These are phyloP conservation scores for Phymatocera aterrima DNA, from an alignment of 2,888 invertebrate species.

Conservation along the genomic window DNA sequence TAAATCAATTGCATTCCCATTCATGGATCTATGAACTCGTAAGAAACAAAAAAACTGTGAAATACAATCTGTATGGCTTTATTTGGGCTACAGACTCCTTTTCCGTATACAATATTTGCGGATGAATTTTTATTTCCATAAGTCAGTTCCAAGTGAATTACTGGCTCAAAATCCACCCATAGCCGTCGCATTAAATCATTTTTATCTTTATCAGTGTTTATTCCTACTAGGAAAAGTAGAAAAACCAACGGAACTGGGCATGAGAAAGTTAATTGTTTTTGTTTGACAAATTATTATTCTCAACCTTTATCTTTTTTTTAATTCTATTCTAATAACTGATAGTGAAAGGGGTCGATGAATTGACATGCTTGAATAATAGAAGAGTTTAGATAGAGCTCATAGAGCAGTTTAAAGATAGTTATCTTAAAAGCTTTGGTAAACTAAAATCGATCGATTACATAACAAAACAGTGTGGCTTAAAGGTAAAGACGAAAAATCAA, in stretches of 20 bases:
- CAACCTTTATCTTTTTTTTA: not conserved
- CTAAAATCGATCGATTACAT: not conserved
- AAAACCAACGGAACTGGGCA: not conserved
- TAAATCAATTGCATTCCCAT: not conserved
- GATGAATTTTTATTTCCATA: slow-evolving; percentile 28
- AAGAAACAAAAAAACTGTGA: not conserved
- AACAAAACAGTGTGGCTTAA: not conserved
- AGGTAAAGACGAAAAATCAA: slow-evolving; percentile 10
- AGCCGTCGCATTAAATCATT: not conserved
- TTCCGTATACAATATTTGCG: not conserved
- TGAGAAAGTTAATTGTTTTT: not conserved
- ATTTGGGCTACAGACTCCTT: not conserved
- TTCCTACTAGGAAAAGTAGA: not conserved
- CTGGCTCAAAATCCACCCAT: not conserved
- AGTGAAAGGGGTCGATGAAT: not conserved
- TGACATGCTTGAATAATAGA: not conserved
- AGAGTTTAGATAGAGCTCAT: not conserved
- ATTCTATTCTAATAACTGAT: not conserved
- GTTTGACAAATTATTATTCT: not conserved
- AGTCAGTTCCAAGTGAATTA: not conserved
- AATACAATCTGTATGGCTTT: not conserved
- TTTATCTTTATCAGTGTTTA: not conserved
- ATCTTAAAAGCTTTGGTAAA: not conserved
- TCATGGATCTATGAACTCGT: slow-evolving; percentile 6
- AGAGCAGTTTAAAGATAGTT: not conserved